Evolutionary conservation across 2,113 vertebrate genomes (phyloP).

Genomic region (Oncorhynchus tshawytscha): DNA sequence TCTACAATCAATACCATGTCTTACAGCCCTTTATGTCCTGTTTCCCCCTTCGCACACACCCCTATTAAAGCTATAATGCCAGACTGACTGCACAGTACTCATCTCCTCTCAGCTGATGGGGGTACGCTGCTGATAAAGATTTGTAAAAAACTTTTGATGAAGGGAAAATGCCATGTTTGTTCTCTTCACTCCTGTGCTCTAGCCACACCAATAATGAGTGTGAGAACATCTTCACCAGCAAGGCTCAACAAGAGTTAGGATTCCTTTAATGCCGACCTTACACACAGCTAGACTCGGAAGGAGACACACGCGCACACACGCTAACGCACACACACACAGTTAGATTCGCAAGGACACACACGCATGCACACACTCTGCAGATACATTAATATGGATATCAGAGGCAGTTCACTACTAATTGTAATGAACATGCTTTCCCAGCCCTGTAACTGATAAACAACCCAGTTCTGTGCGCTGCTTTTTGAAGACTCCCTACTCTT

Average conservation of each 20-base stretch:
- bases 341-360: neutral
- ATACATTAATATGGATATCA: slow-evolving; percentile 16
- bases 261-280: slow-evolving; percentile 29
- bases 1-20: too few relatives aligned
- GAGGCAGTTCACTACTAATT: slow-evolving; percentile 12
- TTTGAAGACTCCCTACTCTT: neutral
- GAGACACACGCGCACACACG: slow-evolving; percentile 3
- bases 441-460: slow-evolving; percentile 17
- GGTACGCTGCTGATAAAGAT: neutral
- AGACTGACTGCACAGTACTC: slow-evolving; percentile 9
- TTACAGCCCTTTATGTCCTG: too few relatives aligned
- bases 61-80: slow-evolving; percentile 12
- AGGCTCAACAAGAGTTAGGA: slow-evolving; percentile 15
- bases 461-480: neutral
- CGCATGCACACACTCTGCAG: neutral
- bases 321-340: neutral
- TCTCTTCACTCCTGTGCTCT: slow-evolving; percentile 3
- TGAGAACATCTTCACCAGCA: slow-evolving; percentile 13
- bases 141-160: neutral
- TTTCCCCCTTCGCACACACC: neutral
- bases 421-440: slow-evolving; percentile 9
- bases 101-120: neutral
- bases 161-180: neutral
- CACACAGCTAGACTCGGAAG: slow-evolving; percentile 1
- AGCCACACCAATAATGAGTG: slow-evolving; percentile 32